Evolutionary conservation across 2,888 invertebrate genomes (phyloP).

Genomic region (Athalia rosae): DNA sequence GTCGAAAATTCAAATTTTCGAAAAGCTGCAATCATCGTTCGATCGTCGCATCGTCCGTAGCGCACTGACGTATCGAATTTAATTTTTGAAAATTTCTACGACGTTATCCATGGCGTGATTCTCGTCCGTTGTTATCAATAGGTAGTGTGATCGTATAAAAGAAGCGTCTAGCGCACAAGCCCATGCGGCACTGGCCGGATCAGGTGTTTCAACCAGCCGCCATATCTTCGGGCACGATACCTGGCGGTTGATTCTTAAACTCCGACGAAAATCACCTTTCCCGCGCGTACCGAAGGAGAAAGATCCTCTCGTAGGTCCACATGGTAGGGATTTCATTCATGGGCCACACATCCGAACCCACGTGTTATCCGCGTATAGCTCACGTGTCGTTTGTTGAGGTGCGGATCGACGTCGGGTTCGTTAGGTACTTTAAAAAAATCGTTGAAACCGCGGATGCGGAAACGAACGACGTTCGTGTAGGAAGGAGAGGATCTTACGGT

Average conservation of each 20-base stretch:
- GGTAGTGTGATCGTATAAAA: slow-evolving; percentile 50
- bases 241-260: slow-evolving; percentile 43
- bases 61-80: neutral
- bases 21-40: neutral
- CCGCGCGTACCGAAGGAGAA: slow-evolving; percentile 22
- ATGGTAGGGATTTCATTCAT: slow-evolving; percentile 45
- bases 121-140: slow-evolving; percentile 1
- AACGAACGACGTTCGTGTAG: no score
- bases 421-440: no score
- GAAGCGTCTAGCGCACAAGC: slow-evolving; percentile 68
- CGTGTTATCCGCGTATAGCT: slow-evolving; percentile 2
- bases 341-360: slow-evolving; percentile 27
- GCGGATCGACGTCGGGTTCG: neutral
- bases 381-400: neutral
- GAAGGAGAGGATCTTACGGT: no score
- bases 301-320: neutral
- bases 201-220: slow-evolving; percentile 69
- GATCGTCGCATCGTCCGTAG: slow-evolving; percentile 1
- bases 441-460: no score
- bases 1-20: no score
- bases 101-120: slow-evolving; percentile 9
- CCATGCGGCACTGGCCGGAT: slow-evolving; percentile 68
- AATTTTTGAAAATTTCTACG: neutral
- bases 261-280: slow-evolving; percentile 38
- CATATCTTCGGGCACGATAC: slow-evolving; percentile 45